phyloP scores from a whole-genome alignment of 2,888 invertebrate genomes.

The Carpatolechia fugitivella region DNA sequence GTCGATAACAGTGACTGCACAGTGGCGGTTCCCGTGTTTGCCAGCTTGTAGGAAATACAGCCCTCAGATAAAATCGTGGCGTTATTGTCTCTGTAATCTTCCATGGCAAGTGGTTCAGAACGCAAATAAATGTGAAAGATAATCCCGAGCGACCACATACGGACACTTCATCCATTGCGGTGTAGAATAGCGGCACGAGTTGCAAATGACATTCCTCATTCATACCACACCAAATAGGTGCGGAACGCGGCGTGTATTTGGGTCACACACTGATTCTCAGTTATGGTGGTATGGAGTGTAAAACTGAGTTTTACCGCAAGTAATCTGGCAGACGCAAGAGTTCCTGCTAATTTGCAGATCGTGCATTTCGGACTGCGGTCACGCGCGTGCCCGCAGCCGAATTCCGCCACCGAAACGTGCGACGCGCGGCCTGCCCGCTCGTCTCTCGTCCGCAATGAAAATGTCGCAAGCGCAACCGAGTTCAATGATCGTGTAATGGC shows the following conservation, averaged over 20 bases:
- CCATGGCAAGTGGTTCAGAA: slow-evolving; percentile 43
- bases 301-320: slow-evolving; percentile 65
- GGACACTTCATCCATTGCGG: slow-evolving; percentile 53
- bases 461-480: slow-evolving; percentile 9
- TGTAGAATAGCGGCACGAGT: slow-evolving; percentile 57
- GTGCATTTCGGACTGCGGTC: slow-evolving; percentile 67
- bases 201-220: slow-evolving; percentile 66
- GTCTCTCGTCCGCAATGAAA: not conserved
- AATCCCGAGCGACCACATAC: slow-evolving; percentile 48
- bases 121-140: slow-evolving; percentile 55
- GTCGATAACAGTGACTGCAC: slow-evolving; percentile 43
- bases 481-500: slow-evolving; percentile 19
- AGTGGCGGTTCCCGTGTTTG: slow-evolving; percentile 41
- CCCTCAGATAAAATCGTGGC: slow-evolving; percentile 41
- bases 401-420: slow-evolving; percentile 49
- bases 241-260: slow-evolving; percentile 52
- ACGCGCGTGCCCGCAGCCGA: slow-evolving; percentile 58
- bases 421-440: slow-evolving; percentile 1
- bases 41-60: slow-evolving; percentile 39
- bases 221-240: slow-evolving; percentile 59
- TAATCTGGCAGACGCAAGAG: slow-evolving; percentile 56
- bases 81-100: slow-evolving; percentile 39
- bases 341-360: slow-evolving; percentile 65
- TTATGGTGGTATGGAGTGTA: slow-evolving; percentile 59
- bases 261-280: slow-evolving; percentile 67